Evolutionary conservation across 2,888 invertebrate genomes (phyloP).

Genomic region (Tholera decimalis): DNA sequence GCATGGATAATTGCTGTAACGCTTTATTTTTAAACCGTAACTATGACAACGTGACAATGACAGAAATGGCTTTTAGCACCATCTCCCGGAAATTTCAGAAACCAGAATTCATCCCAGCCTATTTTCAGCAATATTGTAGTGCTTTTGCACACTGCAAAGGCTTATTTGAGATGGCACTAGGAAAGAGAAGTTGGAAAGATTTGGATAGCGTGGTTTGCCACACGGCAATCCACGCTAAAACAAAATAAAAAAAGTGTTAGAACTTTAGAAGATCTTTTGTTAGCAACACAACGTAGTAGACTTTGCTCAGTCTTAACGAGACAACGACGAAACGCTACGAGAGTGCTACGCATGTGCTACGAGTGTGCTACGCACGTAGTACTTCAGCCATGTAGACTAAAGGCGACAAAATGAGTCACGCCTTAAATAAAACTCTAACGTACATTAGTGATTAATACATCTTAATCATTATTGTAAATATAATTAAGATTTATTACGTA

Average conservation of each 20-base stretch:
- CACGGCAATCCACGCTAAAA: no score
- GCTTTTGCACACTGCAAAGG: not conserved
- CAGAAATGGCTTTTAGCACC: not conserved
- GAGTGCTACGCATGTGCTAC: not conserved
- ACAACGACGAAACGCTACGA: constrained; percentile 3
- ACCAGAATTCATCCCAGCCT: not conserved
- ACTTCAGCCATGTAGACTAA: not conserved
- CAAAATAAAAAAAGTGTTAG: not conserved
- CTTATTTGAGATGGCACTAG: not conserved
- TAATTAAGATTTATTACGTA: no score
- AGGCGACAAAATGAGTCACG: no score
- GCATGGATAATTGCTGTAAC: no score
- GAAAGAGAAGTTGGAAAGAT: not conserved
- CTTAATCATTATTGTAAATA: no score
- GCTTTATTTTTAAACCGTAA: no score
- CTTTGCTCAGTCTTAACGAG: not conserved
- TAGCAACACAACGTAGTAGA: no score
- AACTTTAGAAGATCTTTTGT: not conserved
- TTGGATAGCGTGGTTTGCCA: not conserved
- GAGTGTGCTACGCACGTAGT: not conserved
- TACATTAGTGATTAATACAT: no score
- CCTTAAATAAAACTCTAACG: no score
- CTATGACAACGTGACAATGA: no score
- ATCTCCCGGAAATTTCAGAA: not conserved
- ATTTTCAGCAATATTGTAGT: not conserved